Evolutionary conservation across 2,888 invertebrate genomes (phyloP), one percentile per base, ranked within the genome.

Genomic region (Cataglyphis albicans): DNA sequence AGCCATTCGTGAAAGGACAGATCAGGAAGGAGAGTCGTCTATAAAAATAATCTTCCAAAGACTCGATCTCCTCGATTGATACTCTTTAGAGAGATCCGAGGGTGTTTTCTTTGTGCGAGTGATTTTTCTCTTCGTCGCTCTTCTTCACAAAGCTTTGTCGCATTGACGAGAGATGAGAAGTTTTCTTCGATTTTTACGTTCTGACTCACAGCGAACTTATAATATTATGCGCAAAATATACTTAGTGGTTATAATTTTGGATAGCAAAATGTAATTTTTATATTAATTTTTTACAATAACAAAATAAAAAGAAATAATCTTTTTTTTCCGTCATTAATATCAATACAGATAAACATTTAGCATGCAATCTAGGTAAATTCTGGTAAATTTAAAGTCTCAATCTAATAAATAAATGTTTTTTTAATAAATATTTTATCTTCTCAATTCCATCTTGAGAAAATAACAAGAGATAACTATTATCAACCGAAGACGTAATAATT

Each of bases 1-100:
- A 94, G 93, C 92, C 93, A 90, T 75, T 91, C 91, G 90, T 93
- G 90, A 94, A 93, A 92, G 91, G 91, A 91, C 88, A 91, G 91
- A 93, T 90, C 91, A 91, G 90, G 88, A 86, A 87, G 52, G n/a
- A 84, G 86, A 91, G 88, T 89, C 87, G 88, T 91, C 88, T 88
- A 90, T 84, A 90, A 92, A 91, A 92, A 91, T 92, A 92, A 91
- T 91, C 92, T 92, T 87, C 88, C 91, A 83, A 91, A 87, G 89
- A 90, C 90, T 89, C 91, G 90, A 93, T 91, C 52, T 52, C 91
- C 91, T 89, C 91, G 91, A 93, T 92, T 90, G 91, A 91, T 91
- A 91, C 89, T 87, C 89, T 88, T 90, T 75, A 84, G 86, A 67
- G 59, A 70, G 87, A 88, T 90, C 73, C 72, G 21, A 74, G 87